Percentiles rank a stretch among this genome's conserved stretches.
phyloP scores from a whole-genome alignment of 2,888 invertebrate species.

The Limenitis camilla region DNA sequence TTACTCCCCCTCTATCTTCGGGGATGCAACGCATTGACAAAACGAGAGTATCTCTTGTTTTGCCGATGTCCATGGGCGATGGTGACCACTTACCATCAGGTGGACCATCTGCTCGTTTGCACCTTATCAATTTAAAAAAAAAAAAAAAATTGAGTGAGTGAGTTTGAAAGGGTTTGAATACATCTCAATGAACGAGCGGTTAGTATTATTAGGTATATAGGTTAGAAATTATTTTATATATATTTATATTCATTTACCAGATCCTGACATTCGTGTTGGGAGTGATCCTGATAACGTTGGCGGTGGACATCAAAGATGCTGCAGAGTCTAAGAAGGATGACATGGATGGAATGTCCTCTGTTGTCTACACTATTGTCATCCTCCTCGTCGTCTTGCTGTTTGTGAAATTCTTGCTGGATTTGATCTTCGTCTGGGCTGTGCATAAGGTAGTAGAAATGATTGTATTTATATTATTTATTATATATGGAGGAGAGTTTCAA shows the following conservation, averaged over 20 bases:
- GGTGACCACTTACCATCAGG: no score
- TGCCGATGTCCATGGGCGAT: no score
- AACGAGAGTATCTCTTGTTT: no score
- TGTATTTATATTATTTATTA: background rate
- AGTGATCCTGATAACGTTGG: slow-evolving; percentile 55
- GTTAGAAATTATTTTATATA: background rate
- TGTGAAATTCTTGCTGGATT: slow-evolving; percentile 52
- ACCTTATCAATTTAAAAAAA: no score
- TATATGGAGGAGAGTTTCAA: no score
- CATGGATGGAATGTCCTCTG: slow-evolving; percentile 46
- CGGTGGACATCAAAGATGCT: slow-evolving; percentile 48
- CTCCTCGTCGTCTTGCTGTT: slow-evolving; percentile 51
- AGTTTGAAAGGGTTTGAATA: no score
- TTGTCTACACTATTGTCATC: slow-evolving; percentile 58
- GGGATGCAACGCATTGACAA: no score
- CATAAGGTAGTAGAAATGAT: slow-evolving; percentile 40
- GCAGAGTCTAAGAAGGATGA: slow-evolving; percentile 42
- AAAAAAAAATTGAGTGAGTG: no score
- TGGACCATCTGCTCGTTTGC: no score
- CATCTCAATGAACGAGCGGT: no score
- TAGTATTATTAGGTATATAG: no score
- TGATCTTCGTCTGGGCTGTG: slow-evolving; percentile 59
- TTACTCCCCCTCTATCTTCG: no score
- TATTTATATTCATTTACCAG: slow-evolving; percentile 31
- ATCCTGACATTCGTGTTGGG: slow-evolving; percentile 54